phyloP scores from a whole-genome alignment of 2,888 invertebrate genomes.

The Bombylius discolor region DNA sequence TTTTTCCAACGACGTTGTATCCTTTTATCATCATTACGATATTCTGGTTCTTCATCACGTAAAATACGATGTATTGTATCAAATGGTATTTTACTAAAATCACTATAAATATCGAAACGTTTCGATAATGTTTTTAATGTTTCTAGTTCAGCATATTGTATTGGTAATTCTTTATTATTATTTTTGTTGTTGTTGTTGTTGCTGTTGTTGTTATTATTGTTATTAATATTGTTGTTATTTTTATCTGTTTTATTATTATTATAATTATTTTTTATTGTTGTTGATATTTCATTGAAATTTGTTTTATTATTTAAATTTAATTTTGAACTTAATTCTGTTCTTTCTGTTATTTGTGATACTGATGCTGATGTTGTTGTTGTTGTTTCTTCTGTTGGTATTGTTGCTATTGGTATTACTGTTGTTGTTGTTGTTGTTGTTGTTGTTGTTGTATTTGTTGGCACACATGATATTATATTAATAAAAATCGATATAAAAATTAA shows the following conservation, averaged over 20 bases:
- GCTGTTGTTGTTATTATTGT: neutral
- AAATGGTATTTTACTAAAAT: slow-evolving; percentile 20
- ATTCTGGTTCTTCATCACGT: slow-evolving; percentile 30
- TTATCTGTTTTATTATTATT: no score
- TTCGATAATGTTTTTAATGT: slow-evolving; percentile 1
- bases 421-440: neutral
- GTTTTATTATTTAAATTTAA: no score
- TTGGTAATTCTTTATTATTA: neutral
- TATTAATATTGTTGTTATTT: neutral
- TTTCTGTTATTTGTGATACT: neutral
- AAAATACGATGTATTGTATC: slow-evolving; percentile 31
- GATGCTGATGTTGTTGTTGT: neutral
- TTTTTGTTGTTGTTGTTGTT: neutral
- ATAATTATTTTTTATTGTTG: no score
- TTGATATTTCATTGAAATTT: no score
- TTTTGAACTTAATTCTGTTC: neutral
- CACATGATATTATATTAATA: neutral
- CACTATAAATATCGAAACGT: slow-evolving; percentile 8
- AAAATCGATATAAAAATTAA: neutral
- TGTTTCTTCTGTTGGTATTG: neutral
- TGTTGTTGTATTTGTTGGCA: neutral
- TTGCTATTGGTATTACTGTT: neutral
- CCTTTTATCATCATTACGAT: slow-evolving; percentile 23
- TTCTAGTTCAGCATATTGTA: slow-evolving; percentile 1
- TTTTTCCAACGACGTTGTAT: slow-evolving; percentile 5